Evolutionary conservation across 2,113 vertebrate species (phyloP).

Genomic region (Cyphomyrus plagiostoma): DNA sequence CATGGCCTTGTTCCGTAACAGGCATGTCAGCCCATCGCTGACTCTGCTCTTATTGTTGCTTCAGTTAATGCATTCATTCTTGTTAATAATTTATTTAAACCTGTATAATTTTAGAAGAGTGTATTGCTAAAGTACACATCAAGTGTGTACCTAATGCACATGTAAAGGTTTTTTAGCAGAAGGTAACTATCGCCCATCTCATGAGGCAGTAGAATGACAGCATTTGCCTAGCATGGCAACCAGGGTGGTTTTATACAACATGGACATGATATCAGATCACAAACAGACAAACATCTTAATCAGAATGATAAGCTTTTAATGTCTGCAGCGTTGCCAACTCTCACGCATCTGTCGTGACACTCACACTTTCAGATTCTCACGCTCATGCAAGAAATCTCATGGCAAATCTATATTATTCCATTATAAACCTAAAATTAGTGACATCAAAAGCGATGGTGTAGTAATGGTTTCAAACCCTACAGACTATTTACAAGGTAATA

Average conservation of each 20-base stretch:
- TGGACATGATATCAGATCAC: background rate
- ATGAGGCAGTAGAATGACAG: background rate
- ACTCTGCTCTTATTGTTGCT: background rate
- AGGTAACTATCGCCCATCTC: background rate
- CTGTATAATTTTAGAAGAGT: background rate
- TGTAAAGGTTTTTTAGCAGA: background rate
- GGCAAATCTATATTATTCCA: background rate
- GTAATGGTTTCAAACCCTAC: background rate
- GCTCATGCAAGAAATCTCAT: background rate
- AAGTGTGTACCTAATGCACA: background rate
- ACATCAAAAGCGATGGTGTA: background rate
- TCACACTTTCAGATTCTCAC: background rate
- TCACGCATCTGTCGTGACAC: background rate
- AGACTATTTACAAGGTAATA: background rate
- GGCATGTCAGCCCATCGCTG: background rate
- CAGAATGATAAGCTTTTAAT: background rate
- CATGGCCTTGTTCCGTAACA: background rate
- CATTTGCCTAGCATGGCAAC: background rate
- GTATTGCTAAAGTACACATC: background rate
- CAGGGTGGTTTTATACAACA: background rate
- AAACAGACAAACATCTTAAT: background rate
- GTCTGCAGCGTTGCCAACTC: background rate
- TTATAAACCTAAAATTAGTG: background rate
- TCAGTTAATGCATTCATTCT: background rate
- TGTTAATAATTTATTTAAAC: background rate